Evolutionary conservation across 2,797 vertebrate species (phyloP), one percentile per base, ranked within the genome.

Genomic region (Apogon hyalosoma): DNA sequence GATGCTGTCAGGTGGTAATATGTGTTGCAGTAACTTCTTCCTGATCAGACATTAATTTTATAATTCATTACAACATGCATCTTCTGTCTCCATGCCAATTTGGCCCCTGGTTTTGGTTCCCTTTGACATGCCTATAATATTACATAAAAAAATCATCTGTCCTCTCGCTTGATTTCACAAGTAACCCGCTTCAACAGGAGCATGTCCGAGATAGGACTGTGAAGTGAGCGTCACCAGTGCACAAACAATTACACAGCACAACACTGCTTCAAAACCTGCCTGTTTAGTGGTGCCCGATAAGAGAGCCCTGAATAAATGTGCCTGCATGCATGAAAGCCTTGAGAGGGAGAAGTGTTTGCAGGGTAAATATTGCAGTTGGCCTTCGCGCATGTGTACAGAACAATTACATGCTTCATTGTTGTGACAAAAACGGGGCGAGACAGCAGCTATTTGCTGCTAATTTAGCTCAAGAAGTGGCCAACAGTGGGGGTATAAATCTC

Each of bases 351-450:
- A 63, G 53, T 53, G 67, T 84, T 77, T 82, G 59, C 63, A 61
- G 70, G 56, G 50, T 71, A 83, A 85, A 86, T 82, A 74, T 75
- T 71, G 73, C 12, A 5, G 69, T 57, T 69, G 79, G 76, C 72
- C 73, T 73, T 61, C 13, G 39, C 36, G 71, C 55, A 66, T 75
- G 77, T 84, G 79, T 79, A 64, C 75, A 68, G 69, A 85, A 77
- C 77, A 85, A 87, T 88, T 82, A 88, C 80, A 85, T 74, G 82
- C 82, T 84, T 75, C 74, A 63, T 79, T 74, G 78, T 85, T 76
- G 79, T 60, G 69, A 80, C 80, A 66, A 82, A 84, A 80, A 75
- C n/a, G n/a, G 48, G 39, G 62, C 0, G 52, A 77, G 79, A 15
- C 76, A 62, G 68, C 65, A 69, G 70, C 63, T 77, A 68, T 72